A percentile compares a stretch with the other conserved stretches of the same genome.
phyloP scores from a whole-genome alignment of 2,113 vertebrate species.

The Ceuthmochares aereus region DNA sequence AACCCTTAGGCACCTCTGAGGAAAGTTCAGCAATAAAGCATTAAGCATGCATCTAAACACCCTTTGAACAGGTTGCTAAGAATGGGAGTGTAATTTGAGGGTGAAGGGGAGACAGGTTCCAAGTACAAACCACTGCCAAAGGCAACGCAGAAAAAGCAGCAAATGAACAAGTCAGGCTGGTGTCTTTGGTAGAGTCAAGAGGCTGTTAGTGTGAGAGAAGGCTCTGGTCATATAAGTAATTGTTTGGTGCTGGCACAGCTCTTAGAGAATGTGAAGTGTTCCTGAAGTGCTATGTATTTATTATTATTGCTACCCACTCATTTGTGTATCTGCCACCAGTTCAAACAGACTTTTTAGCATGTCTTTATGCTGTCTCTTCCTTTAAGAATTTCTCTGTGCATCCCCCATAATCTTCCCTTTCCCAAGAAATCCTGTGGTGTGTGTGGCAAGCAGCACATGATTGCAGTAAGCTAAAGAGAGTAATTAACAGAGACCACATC shows the following conservation, averaged over 20 bases:
- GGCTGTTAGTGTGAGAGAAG: not conserved
- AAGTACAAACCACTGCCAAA: not conserved
- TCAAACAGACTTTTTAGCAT: not conserved
- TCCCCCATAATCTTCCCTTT: conserved; percentile 22
- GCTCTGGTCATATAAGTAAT: not conserved
- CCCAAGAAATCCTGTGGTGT: conserved; percentile 36
- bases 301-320: conserved; percentile 29
- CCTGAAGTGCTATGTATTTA: not conserved
- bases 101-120: not conserved
- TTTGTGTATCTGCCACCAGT: conserved; percentile 22
- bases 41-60: not conserved
- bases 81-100: conserved; percentile 35
- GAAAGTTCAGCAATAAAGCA: conserved; percentile 1
- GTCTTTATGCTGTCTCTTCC: not conserved
- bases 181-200: not conserved
- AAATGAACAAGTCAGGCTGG: not conserved
- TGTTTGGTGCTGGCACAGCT: not conserved
- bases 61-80: not conserved
- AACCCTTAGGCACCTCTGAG: not conserved
- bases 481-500: conserved; percentile 66
- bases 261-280: not conserved
- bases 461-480: conserved; percentile 35
- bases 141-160: not conserved
- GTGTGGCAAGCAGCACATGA: conserved; percentile 27
- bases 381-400: not conserved